Percentiles rank a stretch among this genome's conserved stretches.
phyloP scores from a whole-genome alignment of 2,113 vertebrate species.

The Xiphophorus couchianus region DNA sequence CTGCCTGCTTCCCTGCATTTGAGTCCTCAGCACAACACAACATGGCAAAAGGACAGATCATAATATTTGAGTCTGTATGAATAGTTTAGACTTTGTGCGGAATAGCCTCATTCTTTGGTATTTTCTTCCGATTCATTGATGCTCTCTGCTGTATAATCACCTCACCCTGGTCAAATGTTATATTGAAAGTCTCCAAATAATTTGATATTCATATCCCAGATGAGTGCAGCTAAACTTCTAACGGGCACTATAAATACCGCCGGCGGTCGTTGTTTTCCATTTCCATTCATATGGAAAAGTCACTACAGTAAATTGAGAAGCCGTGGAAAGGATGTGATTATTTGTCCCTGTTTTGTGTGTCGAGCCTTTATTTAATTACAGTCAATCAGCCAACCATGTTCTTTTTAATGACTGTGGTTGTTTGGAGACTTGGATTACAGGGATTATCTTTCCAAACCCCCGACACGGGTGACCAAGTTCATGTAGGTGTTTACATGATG shows the following conservation, averaged over 20 bases:
- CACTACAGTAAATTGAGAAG: neutral
- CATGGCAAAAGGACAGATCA: neutral
- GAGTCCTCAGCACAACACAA: neutral
- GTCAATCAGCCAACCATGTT: conserved; percentile 51
- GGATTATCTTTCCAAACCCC: conserved; percentile 48
- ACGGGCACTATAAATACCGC: neutral
- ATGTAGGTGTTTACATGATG: conserved; percentile 44
- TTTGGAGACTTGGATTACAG: conserved; percentile 44
- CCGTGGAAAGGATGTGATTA: conserved; percentile 26
- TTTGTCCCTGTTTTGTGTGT: conserved; percentile 35
- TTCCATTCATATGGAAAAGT: neutral
- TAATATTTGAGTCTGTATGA: neutral
- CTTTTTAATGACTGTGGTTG: conserved; percentile 46
- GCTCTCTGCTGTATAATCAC: neutral
- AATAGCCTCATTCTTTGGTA: neutral
- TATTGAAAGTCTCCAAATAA: neutral
- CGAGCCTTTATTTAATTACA: conserved; percentile 42
- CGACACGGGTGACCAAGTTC: conserved; percentile 25
- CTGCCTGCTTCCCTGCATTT: neutral
- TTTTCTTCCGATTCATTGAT: neutral
- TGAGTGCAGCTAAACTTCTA: neutral
- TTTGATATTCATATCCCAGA: too few relatives aligned
- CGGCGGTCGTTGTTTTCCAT: neutral
- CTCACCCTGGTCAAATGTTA: neutral
- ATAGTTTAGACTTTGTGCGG: neutral